Evolutionary conservation across 1,140 invertebrate species (phyloP), one percentile per base, ranked within the genome.

Genomic region (Anastatus disparis): DNA sequence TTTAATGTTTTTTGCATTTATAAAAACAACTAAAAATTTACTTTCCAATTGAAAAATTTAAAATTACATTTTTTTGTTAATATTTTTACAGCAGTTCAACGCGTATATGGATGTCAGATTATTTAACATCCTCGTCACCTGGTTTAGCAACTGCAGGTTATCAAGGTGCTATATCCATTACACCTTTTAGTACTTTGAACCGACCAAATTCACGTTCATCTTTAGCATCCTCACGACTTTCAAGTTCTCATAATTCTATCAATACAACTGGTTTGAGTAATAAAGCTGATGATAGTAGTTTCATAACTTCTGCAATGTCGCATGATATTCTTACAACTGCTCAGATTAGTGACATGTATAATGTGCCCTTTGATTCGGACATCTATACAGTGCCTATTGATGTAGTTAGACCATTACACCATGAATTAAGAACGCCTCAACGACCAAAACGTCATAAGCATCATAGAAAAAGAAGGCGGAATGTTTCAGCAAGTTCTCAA

Each of bases 351-450:
- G 93, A 94, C 78, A 90, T 94, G 86, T 94, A 94, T 79, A 94
- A 93, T 83, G 93, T 94, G 46, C 93, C 93, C 46, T 92, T 93
- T 73, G 93, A 94, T 74, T 93, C 92, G 77, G 93, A 95, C 77
- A 93, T 94, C 72, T 95, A 95, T 77, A 92, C 93, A 6, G 90
- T 95, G 46, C 94, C 93, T 22, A 90, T 95, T 48, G 93, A 95
- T 80, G 91, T 91, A 77, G 88, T 94, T 6, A 82, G 88, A 75
- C 89, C 90, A 72, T 82, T 87, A 53, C 85, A 84, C 24, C 79
- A 85, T 48, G 70, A 72, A 3, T 72, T 85, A 10, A 76, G 79
- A 35, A 82, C 82, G 9, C 81, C 87, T 76, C 81, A 87, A 40
- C 87, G 88, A 75, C 88, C 87, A 8, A 90, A 89, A 79, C 85